Evolutionary conservation across 2,113 vertebrate genomes (phyloP).

Genomic region (Thomomys bottae): DNA sequence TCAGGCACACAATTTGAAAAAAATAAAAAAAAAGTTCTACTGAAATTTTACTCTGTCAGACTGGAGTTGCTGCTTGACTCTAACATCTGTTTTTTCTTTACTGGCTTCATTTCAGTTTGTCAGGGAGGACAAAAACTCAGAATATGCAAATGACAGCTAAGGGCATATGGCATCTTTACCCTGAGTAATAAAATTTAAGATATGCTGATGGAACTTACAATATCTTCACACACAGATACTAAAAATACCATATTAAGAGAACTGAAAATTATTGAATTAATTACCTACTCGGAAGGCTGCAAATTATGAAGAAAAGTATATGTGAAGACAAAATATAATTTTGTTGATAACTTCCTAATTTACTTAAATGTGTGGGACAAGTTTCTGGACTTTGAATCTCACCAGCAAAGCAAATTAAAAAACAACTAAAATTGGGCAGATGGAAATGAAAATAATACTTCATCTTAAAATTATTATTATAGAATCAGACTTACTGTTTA

Average conservation of each 20-base stretch:
- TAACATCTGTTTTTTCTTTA: background rate
- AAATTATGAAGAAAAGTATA: background rate
- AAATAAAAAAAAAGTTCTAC: background rate
- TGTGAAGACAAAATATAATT: constrained; percentile 1
- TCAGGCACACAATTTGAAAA: background rate
- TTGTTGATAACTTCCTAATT: background rate
- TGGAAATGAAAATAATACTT: background rate
- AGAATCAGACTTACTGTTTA: background rate
- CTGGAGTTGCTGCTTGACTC: background rate
- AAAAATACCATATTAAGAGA: background rate
- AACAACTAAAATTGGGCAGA: background rate
- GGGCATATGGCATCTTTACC: background rate
- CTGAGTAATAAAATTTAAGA: constrained; percentile 7
- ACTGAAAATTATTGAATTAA: constrained; percentile 41
- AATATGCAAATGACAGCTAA: constrained; percentile 16
- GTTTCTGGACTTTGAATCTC: background rate
- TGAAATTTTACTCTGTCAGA: background rate
- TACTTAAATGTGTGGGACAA: constrained; percentile 1
- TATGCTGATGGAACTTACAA: background rate
- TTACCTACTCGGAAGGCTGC: background rate
- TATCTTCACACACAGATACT: background rate
- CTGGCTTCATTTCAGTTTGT: constrained; percentile 32
- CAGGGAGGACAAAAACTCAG: constrained; percentile 30
- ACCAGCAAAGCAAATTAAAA: constrained; percentile 19
- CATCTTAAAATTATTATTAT: background rate